Evolutionary conservation across 2,113 vertebrate genomes (phyloP).

Genomic region (Hydrolagus affinis): DNA sequence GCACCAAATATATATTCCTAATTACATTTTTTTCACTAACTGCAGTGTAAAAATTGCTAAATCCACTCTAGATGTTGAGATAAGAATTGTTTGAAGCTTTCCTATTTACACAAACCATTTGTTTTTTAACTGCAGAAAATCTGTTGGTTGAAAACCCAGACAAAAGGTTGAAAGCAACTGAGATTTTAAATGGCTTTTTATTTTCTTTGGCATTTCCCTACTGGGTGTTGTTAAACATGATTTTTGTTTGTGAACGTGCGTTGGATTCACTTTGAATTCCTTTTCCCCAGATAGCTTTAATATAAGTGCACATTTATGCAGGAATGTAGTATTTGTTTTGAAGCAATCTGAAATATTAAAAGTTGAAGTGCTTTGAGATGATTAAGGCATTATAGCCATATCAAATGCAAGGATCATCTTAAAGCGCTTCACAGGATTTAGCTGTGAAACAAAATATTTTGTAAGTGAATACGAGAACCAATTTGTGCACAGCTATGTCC

Average conservation of each 20-base stretch:
- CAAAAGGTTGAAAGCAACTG: conserved; percentile 1
- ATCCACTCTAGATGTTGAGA: background rate
- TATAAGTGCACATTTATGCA: too few relatives aligned
- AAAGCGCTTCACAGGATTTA: too few relatives aligned
- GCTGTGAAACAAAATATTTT: too few relatives aligned
- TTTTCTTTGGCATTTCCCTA: background rate
- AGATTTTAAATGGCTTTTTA: background rate
- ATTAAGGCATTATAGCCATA: too few relatives aligned
- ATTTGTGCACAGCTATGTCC: too few relatives aligned
- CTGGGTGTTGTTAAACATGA: background rate
- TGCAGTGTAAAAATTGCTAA: background rate
- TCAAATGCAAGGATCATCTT: too few relatives aligned
- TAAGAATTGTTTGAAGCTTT: background rate
- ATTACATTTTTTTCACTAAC: background rate
- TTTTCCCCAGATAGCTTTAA: background rate
- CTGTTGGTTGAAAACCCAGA: background rate
- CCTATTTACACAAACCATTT: background rate
- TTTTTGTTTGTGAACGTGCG: too few relatives aligned
- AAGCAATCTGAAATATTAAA: background rate
- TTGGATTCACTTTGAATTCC: background rate
- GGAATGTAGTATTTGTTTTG: background rate
- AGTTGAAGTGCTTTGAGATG: background rate
- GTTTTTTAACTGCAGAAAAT: background rate
- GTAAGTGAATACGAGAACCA: too few relatives aligned
- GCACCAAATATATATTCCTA: background rate